phyloP scores from a whole-genome alignment of 2,888 invertebrate species.

The Drymonia ruficornis region DNA sequence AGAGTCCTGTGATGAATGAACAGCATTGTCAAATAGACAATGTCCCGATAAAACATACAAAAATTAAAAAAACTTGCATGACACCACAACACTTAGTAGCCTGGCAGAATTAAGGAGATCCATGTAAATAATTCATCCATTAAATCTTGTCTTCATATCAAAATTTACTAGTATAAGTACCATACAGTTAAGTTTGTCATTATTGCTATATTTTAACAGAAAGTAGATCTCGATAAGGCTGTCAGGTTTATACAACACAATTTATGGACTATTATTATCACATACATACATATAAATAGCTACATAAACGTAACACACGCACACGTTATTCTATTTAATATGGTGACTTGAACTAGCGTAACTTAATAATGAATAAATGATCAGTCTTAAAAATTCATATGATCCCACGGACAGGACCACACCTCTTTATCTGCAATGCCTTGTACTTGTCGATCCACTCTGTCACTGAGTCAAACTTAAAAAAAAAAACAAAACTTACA shows the following conservation, averaged over 20 bases:
- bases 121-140: constrained; percentile 24
- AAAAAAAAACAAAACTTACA: constrained; percentile 69
- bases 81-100: constrained; percentile 32
- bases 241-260: constrained; percentile 40
- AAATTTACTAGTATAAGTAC: constrained; percentile 31
- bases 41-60: constrained; percentile 31
- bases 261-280: constrained; percentile 48
- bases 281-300: constrained; percentile 68
- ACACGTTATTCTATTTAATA: constrained; percentile 56
- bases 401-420: constrained; percentile 55
- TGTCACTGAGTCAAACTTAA: constrained; percentile 80
- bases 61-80: constrained; percentile 33
- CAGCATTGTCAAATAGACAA: constrained; percentile 22
- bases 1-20: constrained; percentile 24
- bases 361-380: constrained; percentile 82
- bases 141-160: constrained; percentile 24
- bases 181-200: constrained; percentile 26
- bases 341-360: constrained; percentile 77
- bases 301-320: constrained; percentile 65
- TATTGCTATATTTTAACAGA: constrained; percentile 39
- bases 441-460: constrained; percentile 63
- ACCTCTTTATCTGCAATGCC: constrained; percentile 61
- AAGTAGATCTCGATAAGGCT: constrained; percentile 56
- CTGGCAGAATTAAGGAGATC: constrained; percentile 49
- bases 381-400: constrained; percentile 80